Evolutionary conservation across 1,140 invertebrate genomes (phyloP).

Genomic region (Adelges cooleyi): DNA sequence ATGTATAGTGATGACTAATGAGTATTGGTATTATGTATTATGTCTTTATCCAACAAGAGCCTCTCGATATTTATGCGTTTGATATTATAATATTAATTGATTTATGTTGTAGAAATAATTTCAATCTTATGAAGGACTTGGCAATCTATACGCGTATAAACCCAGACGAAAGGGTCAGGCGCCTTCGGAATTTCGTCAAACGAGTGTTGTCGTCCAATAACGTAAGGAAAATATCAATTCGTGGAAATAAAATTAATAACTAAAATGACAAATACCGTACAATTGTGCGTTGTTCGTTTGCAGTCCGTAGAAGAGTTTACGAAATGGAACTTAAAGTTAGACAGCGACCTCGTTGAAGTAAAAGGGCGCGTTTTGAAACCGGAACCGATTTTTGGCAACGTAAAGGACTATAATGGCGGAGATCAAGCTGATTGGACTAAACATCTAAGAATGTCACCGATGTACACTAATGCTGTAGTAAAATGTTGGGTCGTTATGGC

Average conservation of each 20-base stretch:
- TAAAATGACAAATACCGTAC: too few relatives aligned
- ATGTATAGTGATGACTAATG: too few relatives aligned
- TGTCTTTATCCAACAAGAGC: too few relatives aligned
- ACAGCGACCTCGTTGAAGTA: slow-evolving; percentile 46
- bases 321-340: slow-evolving; percentile 66
- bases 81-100: too few relatives aligned
- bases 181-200: slow-evolving; percentile 52
- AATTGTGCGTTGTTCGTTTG: too few relatives aligned
- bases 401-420: slow-evolving; percentile 37
- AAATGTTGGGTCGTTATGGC: slow-evolving; percentile 18
- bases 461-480: background rate
- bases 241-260: too few relatives aligned
- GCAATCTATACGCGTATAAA: slow-evolving; percentile 50
- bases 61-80: too few relatives aligned
- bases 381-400: slow-evolving; percentile 51
- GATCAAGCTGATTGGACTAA: slow-evolving; percentile 53
- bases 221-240: too few relatives aligned
- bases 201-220: too few relatives aligned
- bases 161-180: slow-evolving; percentile 47
- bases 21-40: too few relatives aligned
- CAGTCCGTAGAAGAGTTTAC: slow-evolving; percentile 7
- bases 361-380: slow-evolving; percentile 50
- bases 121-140: slow-evolving; percentile 50
- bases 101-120: slow-evolving; percentile 39
- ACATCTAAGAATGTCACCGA: background rate